phyloP scores from a whole-genome alignment of 2,888 invertebrate genomes.

The Clanis bilineata region DNA sequence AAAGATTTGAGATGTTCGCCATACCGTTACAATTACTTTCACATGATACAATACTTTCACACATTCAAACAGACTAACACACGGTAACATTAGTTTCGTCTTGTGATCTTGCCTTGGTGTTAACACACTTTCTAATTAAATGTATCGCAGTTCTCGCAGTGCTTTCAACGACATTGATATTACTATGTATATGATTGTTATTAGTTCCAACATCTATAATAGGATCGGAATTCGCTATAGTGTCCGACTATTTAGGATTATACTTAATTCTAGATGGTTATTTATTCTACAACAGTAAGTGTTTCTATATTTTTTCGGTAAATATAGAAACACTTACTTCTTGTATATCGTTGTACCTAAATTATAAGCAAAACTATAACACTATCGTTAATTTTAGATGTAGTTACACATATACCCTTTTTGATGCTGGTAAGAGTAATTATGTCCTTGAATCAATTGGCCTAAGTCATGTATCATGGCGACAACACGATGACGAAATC shows the following conservation, averaged over 20 bases:
- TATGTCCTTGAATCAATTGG: not conserved
- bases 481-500: constrained; percentile 4
- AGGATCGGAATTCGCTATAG: not conserved
- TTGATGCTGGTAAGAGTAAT: not conserved
- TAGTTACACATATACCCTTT: too few relatives aligned
- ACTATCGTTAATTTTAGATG: too few relatives aligned
- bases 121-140: constrained; percentile 21
- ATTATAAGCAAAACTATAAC: not conserved
- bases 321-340: too few relatives aligned
- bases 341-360: not conserved
- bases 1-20: constrained; percentile 11
- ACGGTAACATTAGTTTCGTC: not conserved
- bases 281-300: too few relatives aligned
- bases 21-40: constrained; percentile 45
- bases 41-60: constrained; percentile 51
- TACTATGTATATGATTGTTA: too few relatives aligned
- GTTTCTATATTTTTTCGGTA: too few relatives aligned
- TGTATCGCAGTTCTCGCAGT: constrained; percentile 3
- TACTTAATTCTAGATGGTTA: too few relatives aligned
- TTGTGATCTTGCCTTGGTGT: not conserved
- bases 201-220: not conserved
- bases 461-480: not conserved
- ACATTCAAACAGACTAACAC: constrained; percentile 40
- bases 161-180: too few relatives aligned
- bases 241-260: too few relatives aligned